Evolutionary conservation across 2,797 vertebrate species (phyloP), one percentile per base, ranked within the genome.

Genomic region (Propithecus perrieri): DNA sequence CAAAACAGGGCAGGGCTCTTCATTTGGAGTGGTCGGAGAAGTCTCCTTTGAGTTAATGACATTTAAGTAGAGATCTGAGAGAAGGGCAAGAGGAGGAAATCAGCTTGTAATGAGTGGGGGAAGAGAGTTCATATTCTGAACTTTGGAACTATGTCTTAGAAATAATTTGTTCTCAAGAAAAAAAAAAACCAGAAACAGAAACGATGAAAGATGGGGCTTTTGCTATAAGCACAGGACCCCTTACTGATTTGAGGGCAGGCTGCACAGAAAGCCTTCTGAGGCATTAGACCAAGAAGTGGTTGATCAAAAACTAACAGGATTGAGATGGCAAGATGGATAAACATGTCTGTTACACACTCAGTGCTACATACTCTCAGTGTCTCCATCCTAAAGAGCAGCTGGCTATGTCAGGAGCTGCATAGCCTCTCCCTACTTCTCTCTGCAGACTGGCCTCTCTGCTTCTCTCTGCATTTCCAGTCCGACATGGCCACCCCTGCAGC

Each of bases 101-200:
- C 53, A 81, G 57, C 6, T 35, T 59, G 26, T 55, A 41, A 20
- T 43, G 26, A 76, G 13, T 28, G 3, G 11, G 24, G 41, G 20
- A 75, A 76, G 71, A 95, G 53, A 10, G 30, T 53, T 83, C 59
- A 76, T 86, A 43, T 95, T 93, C 61, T 85, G n/a, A 91, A 35
- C 20, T 20, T 95, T 88, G 13, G 61, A 46, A 78, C 30, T 81
- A 6, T 14, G 2, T 15, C 13, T 81, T 80, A 80, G 22, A 67
- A 80, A 48, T 91, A 18, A 74, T 72, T 92, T 93, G n/a, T 74
- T 91, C 85, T 76, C 30, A 94, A 89, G 61, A 97, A 81, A 91
- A 28, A 75, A 75, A 84, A 89, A 72, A 26, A 59, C 71, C 3
- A 59, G 15, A 1, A 85, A 65, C 9, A 50, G 6, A 76, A 85